These are phyloP conservation scores for Hedychridium roseum DNA, from an alignment of 2,888 invertebrate genomes.

Conservation along the genomic window DNA sequence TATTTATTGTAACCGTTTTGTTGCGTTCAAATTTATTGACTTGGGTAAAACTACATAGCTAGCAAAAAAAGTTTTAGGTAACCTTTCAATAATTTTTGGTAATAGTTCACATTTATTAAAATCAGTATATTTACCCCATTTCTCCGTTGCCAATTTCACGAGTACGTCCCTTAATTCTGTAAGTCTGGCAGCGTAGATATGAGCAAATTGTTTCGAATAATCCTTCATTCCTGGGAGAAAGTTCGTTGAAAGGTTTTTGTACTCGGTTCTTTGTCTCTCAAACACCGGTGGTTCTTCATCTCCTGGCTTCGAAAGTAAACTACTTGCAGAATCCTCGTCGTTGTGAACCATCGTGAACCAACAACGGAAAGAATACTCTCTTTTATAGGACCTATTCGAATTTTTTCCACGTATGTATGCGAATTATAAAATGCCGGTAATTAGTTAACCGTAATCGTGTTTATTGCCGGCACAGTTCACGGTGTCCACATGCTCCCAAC, in stretches of 20 bases:
- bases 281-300: constrained; percentile 31
- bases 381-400: neutral
- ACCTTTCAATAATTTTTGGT: neutral
- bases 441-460: no score
- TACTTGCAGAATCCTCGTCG: neutral
- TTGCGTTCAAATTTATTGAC: neutral
- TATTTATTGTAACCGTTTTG: neutral
- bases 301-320: constrained; percentile 9
- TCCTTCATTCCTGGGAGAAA: constrained; percentile 39
- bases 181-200: constrained; percentile 82
- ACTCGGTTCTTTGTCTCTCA: constrained; percentile 36
- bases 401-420: neutral
- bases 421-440: no score
- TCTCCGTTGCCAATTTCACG: constrained; percentile 67
- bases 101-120: neutral
- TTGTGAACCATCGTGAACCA: constrained; percentile 30
- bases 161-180: constrained; percentile 74
- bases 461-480: no score
- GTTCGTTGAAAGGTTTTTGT: constrained; percentile 37
- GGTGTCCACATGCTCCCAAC: no score
- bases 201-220: constrained; percentile 79
- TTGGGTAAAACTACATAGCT: no score
- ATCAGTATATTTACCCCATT: constrained; percentile 70
- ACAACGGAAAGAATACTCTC: neutral
- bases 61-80: no score